Evolutionary conservation across 1,140 invertebrate species (phyloP).

Genomic region (Tetraneura akinire): DNA sequence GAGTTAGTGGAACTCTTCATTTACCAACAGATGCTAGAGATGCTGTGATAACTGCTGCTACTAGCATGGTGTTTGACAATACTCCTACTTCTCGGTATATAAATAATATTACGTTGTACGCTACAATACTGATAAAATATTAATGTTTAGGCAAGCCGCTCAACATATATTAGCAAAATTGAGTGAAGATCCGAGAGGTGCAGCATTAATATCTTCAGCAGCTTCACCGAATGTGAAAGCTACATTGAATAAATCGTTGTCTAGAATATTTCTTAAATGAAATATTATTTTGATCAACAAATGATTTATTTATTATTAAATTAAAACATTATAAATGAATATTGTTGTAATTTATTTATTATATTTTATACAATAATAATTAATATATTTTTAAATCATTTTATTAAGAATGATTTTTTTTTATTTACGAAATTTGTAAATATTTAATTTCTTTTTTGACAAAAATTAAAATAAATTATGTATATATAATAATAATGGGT

Average conservation of each 20-base stretch:
- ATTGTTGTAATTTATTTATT: too few relatives aligned
- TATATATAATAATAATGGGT: background rate
- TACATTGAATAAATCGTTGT: slow-evolving; percentile 48
- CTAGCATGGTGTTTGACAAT: slow-evolving; percentile 77
- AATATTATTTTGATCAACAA: slow-evolving; percentile 46
- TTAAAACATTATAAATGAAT: background rate
- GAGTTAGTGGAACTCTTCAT: slow-evolving; percentile 72
- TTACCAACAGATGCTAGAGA: slow-evolving; percentile 78
- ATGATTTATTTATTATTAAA: background rate
- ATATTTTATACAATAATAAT: slow-evolving; percentile 40
- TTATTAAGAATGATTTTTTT: slow-evolving; percentile 2
- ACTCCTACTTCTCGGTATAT: slow-evolving; percentile 41
- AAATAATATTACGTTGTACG: background rate
- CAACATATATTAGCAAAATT: slow-evolving; percentile 39
- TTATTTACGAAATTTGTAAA: slow-evolving; percentile 22
- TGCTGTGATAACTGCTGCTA: slow-evolving; percentile 75
- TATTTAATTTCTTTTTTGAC: background rate
- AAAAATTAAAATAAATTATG: background rate
- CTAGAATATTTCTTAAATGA: slow-evolving; percentile 49
- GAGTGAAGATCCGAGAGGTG: slow-evolving; percentile 46
- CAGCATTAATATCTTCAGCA: slow-evolving; percentile 28
- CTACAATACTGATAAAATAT: background rate
- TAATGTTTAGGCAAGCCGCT: slow-evolving; percentile 35
- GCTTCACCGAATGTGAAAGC: slow-evolving; percentile 43
- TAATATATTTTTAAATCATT: slow-evolving; percentile 39